These are phyloP conservation scores for Drosophila fungiperda DNA, from an alignment of 2,888 invertebrate genomes.

Conservation along the genomic window DNA sequence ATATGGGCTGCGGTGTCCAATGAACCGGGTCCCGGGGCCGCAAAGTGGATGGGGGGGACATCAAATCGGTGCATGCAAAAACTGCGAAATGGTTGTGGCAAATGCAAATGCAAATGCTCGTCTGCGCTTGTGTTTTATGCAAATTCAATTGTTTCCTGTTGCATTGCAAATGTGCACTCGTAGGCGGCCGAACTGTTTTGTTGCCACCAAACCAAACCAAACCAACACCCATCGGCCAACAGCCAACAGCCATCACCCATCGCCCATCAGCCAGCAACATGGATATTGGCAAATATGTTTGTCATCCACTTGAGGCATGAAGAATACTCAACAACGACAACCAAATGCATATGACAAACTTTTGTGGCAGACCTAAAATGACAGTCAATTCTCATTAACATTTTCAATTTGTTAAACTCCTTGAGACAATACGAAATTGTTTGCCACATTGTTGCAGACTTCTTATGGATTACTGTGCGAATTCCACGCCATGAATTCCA, in stretches of 20 bases:
- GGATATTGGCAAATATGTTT: slow-evolving; percentile 27
- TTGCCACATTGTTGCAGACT: background rate
- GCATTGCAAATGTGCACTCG: slow-evolving; percentile 70
- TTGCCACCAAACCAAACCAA: slow-evolving; percentile 15
- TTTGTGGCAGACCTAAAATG: slow-evolving; percentile 2
- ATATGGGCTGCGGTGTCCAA: slow-evolving; percentile 6
- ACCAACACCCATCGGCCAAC: too few relatives aligned
- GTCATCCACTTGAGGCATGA: slow-evolving; percentile 22
- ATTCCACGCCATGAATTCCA: too few relatives aligned
- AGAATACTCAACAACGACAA: slow-evolving; percentile 7
- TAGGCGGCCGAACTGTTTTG: slow-evolving; percentile 31
- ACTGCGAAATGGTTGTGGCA: slow-evolving; percentile 54
- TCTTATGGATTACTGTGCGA: background rate
- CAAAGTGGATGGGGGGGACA: slow-evolving; percentile 8
- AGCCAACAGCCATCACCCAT: background rate
- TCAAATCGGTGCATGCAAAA: slow-evolving; percentile 54
- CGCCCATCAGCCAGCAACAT: slow-evolving; percentile 11
- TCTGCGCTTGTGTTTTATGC: slow-evolving; percentile 71
- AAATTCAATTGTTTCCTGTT: slow-evolving; percentile 80
- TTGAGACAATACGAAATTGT: background rate
- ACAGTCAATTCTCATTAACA: background rate
- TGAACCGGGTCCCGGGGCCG: background rate
- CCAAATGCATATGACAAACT: slow-evolving; percentile 24
- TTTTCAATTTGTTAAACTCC: background rate
- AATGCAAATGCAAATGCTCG: slow-evolving; percentile 46